Evolutionary conservation across 2,113 vertebrate species (phyloP), one percentile per base, ranked within the genome.

Genomic region (Eublepharis macularius): DNA sequence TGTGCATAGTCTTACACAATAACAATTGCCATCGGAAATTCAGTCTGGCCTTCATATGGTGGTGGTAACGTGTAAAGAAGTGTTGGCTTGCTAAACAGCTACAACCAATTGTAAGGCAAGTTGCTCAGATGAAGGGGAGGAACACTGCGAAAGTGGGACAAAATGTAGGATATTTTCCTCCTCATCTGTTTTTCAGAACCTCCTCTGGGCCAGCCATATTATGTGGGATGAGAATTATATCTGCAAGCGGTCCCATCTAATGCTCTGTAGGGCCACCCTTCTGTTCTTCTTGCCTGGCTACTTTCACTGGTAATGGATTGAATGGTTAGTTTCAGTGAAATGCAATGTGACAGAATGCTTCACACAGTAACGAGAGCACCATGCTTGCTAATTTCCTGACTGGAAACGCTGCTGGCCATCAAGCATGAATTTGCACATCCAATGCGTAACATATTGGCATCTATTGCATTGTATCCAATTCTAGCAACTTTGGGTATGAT

Each of bases 371-470:
- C 70, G 66, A 79, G 19, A n/a, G 66, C 26, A 12, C 65, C 66
- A 60, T 69, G 49, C 83, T 39, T 78, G 36, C 65, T 85, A 57
- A 85, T 78, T 85, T 85, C 76, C 75, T 70, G 83, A 72, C 12
- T 78, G 29, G 32, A 84, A 78, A 69, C 36, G 43, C 65, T 70
- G 76, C 39, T 78, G 47, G 80, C 70, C 29, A 21, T 49, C 80
- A 54, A 82, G 80, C 34, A n/a, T 72, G 49, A 57, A 78, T 84
- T 41, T 70, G 65, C 65, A 78, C 76, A 69, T 70, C 39, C 21
- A 70, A 51, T 70, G 45, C 29, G 45, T 36, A 70, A 51, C 47
- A 72, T 41, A 82, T 54, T 85, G 76, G 47, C 49, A 78, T 36
- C 36, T 78, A 78, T 45, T 78, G 36, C 17, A 57, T 57, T 54